phyloP scores from a whole-genome alignment of 2,113 vertebrate genomes.

The Chaetops frenatus region DNA sequence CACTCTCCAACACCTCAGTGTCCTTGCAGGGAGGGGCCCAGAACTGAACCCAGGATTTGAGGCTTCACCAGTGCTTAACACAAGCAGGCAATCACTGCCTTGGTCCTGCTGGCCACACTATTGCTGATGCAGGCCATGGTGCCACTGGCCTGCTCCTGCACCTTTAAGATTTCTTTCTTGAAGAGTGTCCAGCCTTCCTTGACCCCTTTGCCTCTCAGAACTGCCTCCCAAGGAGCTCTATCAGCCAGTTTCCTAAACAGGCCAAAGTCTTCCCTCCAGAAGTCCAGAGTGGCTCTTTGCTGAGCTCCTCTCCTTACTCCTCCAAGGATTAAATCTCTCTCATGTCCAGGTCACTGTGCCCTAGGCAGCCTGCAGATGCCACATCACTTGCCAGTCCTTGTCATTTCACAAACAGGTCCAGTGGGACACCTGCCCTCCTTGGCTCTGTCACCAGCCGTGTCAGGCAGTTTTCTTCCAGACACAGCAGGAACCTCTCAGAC shows the following conservation, averaged over 20 bases:
- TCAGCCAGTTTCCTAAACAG: not conserved
- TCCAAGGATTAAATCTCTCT: not conserved
- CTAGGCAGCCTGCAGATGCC: not conserved
- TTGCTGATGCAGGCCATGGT: not conserved
- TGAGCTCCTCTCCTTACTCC: not conserved
- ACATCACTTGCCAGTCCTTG: not conserved
- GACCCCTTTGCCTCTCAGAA: not conserved
- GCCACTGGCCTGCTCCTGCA: not conserved
- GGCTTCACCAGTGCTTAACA: not conserved
- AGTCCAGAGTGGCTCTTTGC: not conserved
- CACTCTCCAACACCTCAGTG: not conserved
- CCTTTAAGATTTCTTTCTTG: not conserved
- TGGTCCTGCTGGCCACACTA: not conserved
- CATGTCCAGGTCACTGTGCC: not conserved
- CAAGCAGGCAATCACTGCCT: not conserved
- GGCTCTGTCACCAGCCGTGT: not conserved
- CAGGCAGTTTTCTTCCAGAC: not conserved
- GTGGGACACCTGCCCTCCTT: not conserved
- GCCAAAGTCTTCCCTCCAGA: not conserved
- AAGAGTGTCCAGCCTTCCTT: not conserved
- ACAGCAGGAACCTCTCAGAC: not conserved
- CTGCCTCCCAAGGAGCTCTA: not conserved
- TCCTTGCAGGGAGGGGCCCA: not conserved
- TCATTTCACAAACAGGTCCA: not conserved
- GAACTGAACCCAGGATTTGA: not conserved